Conservation (phyloP, 2,113 vertebrate species). For the Emberiza fucata region DNA sequence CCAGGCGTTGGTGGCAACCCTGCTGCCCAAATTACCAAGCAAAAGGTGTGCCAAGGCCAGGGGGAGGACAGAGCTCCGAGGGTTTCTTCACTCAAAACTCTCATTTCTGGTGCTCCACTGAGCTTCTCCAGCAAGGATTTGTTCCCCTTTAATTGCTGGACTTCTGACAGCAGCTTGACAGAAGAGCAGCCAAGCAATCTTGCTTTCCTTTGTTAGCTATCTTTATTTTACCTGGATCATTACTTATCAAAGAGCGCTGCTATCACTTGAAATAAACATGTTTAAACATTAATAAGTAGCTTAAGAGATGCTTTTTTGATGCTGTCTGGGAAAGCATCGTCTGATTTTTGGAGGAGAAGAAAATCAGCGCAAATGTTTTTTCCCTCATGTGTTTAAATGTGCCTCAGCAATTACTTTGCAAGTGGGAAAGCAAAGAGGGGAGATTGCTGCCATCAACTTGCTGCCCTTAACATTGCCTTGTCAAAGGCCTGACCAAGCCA, state of each 20-base stretch:
- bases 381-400: not conserved
- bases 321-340: not conserved
- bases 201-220: constrained; percentile 27
- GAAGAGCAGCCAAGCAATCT: not conserved
- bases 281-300: constrained; percentile 49
- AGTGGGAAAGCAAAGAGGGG: not conserved
- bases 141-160: not conserved
- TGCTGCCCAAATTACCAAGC: not conserved
- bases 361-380: not conserved
- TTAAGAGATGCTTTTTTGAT: constrained; percentile 5
- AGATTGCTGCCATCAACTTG: not conserved
- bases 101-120: not conserved
- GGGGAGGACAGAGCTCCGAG: not conserved
- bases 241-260: not conserved
- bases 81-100: not conserved
- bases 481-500: not conserved
- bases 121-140: not conserved
- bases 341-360: not conserved
- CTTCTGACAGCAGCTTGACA: not conserved
- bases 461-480: not conserved
- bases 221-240: constrained; percentile 48
- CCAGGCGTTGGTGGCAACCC: not conserved
- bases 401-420: not conserved
- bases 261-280: constrained; percentile 11
- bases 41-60: not conserved